A percentile compares a stretch with the other conserved stretches of the same genome.
Evolutionary conservation across 2,888 invertebrate species (phyloP).

Genomic region (Spisula solida): DNA sequence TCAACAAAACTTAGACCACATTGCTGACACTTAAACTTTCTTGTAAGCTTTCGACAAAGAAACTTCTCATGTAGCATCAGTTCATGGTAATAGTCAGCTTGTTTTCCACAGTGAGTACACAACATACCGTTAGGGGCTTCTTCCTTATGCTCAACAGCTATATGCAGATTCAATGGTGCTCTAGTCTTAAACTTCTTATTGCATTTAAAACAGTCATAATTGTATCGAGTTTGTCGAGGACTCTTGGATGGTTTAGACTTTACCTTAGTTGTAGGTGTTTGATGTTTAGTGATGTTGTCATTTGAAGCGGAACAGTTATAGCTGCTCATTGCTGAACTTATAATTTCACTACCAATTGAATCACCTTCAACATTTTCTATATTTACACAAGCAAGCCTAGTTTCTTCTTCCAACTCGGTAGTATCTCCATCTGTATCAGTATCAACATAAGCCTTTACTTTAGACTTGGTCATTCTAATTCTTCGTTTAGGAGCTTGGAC

Average conservation of each 20-base stretch:
- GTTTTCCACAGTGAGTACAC: conserved; percentile 57
- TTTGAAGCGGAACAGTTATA: background rate
- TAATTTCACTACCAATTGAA: background rate
- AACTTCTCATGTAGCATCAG: conserved; percentile 52
- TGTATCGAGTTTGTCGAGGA: conserved; percentile 9
- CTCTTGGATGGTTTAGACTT: background rate
- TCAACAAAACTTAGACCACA: conserved; percentile 49
- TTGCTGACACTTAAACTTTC: conserved; percentile 31
- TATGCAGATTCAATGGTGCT: conserved; percentile 56
- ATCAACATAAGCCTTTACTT: background rate
- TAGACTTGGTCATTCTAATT: background rate
- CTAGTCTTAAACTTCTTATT: conserved; percentile 47
- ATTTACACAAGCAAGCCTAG: conserved; percentile 50
- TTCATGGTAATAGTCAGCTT: conserved; percentile 54
- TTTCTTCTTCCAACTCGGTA: conserved; percentile 39
- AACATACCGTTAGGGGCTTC: conserved; percentile 21
- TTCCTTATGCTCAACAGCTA: conserved; percentile 45
- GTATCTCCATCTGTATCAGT: background rate
- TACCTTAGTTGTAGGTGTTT: background rate
- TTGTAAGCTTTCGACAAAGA: conserved; percentile 45
- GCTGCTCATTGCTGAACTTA: background rate
- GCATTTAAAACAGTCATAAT: conserved; percentile 48
- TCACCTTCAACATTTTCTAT: conserved; percentile 52
- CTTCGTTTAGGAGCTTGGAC: background rate
- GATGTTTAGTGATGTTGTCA: background rate